Base-by-base conservation (phyloP, 1,140 invertebrate genomes). In the Cydia splendana region DNA sequence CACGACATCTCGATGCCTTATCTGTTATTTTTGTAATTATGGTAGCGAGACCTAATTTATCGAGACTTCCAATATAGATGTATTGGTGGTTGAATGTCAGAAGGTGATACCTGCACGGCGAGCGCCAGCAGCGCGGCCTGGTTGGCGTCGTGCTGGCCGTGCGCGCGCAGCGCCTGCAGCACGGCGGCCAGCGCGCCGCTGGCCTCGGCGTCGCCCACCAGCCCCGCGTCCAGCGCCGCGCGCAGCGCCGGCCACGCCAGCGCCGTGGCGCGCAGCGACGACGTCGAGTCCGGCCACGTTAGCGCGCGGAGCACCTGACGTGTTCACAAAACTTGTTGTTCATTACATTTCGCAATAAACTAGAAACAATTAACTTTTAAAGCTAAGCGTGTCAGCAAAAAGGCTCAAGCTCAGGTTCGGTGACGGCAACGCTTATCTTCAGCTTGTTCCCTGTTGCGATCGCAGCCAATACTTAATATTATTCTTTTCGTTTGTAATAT, bases 121-220 rank as follows among this genome's bases (percentile, higher is more conserved):
- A 97, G 93, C 28, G 95, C 95, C 2, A 97, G 93, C 15, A 97
- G 87, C 0, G 94, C 95, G 4, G 95, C 96, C 87, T 97, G 96
- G 91, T 97, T 97, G 1, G 95, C 95, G 80, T 98, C 97, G 87
- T 98, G 97, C 87, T 98, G 97, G 0, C 97, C 97, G 84, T 97
- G 96, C 69, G 96, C 89, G 77, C 96, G 95, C 79, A 97, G 92
- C 51, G 96, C 96, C 78, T 96, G 95, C n/a, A 97, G 93, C 73
- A 97, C 95, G 0, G 96, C 95, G 0, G 95, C 95, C 88, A 97
- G 95, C 13, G 96, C 95, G 74, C 85, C 86, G 81, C 80, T 62
- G 30, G 88, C 82, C 95, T 95, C 24, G 94, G 93, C 38, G 95
- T 96, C 94, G 96, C 95, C 79, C 94, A 94, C 67, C 94, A 94